Base-by-base conservation (phyloP, 2,888 invertebrate species). In the Cecidostiba fungosa region DNA sequence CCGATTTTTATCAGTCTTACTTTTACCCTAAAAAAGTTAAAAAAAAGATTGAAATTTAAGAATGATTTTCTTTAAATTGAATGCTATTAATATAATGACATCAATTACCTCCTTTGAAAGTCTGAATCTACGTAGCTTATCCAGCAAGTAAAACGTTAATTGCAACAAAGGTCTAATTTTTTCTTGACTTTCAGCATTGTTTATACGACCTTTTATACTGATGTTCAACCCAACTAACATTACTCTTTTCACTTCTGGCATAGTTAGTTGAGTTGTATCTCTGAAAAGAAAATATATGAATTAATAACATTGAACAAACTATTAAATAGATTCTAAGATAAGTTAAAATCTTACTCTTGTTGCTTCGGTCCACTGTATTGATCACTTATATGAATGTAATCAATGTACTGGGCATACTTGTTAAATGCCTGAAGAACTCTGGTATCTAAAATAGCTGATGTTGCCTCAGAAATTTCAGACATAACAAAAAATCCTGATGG, bases 311-410 rank as follows among this genome's bases (percentile, higher is more conserved):
- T 82, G 14, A 77, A 66, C 74, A 72, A 26, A 10, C 3, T 23
- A n/a, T 39, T 54, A 59, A 50, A n/a, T 29, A 72, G 26, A 19
- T 74, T 77, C 5, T 26, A 77, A 50, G 85, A 85, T 86, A 87
- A 91, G 91, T 89, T 92, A 82, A 66, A 73, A 29, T n/a, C 39
- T 32, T 94, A 97, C 96, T 99, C 99, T 91, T 97, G 96, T 92
- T 97, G 96, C 93, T 98, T 98, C 43, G 96, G 95, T 59, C 99
- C 99, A 89, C 97, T 97, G 94, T 96, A 99, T 92, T 99, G 97
- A 94, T 99, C 99, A 82, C 99, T 99, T 91, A 99, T 96, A 94
- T 99, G 99, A 93, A 99, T 97, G 94, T 97, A 99, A 93, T 99
- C 99, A 91, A 99, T 95, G 92, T 96, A 95, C 86, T 96, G 95